Percentiles rank a stretch among this genome's conserved stretches.
Conservation (phyloP, 2,797 vertebrate genomes). For the Phrynocephalus vlangalii region DNA sequence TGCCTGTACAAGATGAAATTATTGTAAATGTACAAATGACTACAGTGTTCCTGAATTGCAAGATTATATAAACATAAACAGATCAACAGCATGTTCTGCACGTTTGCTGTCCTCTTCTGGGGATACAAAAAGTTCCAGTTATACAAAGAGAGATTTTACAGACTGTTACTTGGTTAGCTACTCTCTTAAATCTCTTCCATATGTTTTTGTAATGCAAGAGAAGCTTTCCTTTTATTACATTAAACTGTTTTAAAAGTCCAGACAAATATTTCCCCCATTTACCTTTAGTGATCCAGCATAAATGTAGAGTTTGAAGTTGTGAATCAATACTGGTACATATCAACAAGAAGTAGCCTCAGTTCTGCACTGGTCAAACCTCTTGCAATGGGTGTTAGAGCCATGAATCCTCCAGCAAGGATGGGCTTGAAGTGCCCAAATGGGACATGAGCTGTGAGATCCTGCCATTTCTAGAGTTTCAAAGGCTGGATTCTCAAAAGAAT, state of each 20-base stretch:
- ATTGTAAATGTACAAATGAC: background rate
- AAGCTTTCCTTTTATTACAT: constrained; percentile 22
- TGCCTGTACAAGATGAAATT: background rate
- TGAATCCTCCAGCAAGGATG: too few species aligned
- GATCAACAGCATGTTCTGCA: background rate
- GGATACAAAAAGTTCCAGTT: background rate
- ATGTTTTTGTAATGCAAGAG: background rate
- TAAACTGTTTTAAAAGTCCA: background rate
- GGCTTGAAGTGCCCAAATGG: too few species aligned
- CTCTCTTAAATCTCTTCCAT: background rate
- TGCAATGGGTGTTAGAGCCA: too few species aligned
- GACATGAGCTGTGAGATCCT: too few species aligned
- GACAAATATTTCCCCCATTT: background rate
- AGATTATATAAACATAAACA: constrained; percentile 5
- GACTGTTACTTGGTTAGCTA: background rate
- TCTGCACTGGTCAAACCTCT: too few species aligned
- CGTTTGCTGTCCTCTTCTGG: background rate
- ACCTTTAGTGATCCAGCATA: constrained; percentile 10
- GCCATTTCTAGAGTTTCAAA: too few species aligned
- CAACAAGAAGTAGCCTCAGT: background rate
- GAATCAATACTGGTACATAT: background rate
- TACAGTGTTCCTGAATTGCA: background rate
- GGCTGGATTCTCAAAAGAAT: too few species aligned
- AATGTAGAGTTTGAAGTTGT: background rate
- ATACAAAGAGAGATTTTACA: background rate